Evolutionary conservation across 2,113 vertebrate genomes (phyloP), one percentile per base, ranked within the genome.

Genomic region (Otis tarda): DNA sequence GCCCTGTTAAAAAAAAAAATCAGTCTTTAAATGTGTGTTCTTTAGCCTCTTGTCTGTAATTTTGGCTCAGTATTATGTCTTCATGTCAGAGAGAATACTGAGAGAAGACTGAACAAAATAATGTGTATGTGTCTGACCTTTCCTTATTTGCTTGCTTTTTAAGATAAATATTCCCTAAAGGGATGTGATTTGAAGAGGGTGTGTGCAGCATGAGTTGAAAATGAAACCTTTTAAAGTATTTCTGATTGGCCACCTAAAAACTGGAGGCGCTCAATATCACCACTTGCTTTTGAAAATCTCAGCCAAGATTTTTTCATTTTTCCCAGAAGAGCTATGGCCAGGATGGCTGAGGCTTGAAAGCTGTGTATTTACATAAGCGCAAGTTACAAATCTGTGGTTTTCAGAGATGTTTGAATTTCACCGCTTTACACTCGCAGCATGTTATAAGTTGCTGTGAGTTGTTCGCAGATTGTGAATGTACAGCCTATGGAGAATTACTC

Each of bases 361-460:
- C 91, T 87, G 87, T 89, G 89, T 97, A 95, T 98, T 98, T 98
- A 97, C 96, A 97, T 97, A 98, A 98, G 97, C 56, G 7, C 94
- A 95, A 97, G 97, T 97, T 98, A 97, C 97, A 96, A 97, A 97
- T 97, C 97, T 97, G 97, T 93, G 97, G 97, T 96, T 98, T 97
- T 92, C 6, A 47, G 96, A 96, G 96, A 97, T 96, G 94, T 97
- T 97, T 94, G 93, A 97, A 97, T 98, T 98, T 97, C 96, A 96
- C 95, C 79, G 52, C 97, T 97, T 97, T 97, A 87, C 94, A 89
- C 91, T 96, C 75, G 53, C 80, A 94, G 74, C 70, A 68, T 83
- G 94, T 98, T 97, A 56, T 65, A 96, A 94, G 94, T 70, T 75
- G 94, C 94, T 95, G 89, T 59, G 86, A 94, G 94, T 96, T 92